phyloP scores from a whole-genome alignment of 37 sponge, comb jelly and placozoan species.

The Petrosia ficiformis region DNA sequence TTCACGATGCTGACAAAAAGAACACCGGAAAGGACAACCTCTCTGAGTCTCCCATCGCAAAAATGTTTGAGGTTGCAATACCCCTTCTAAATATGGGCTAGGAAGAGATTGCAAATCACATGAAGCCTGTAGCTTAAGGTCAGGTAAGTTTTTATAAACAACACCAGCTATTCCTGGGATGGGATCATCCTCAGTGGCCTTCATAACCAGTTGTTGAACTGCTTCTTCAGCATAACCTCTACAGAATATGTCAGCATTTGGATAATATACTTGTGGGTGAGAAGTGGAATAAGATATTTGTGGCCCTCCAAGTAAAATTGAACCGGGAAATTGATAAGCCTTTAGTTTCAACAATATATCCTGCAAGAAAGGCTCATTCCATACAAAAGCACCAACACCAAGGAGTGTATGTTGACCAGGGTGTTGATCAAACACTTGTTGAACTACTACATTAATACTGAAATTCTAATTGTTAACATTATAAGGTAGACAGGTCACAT shows the following conservation, averaged over 20 bases:
- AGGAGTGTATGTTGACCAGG: too few relatives aligned
- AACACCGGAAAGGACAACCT: too few relatives aligned
- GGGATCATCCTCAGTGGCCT: not conserved
- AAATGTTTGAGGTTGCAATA: too few relatives aligned
- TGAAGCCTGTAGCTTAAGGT: constrained; percentile 20
- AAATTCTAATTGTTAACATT: too few relatives aligned
- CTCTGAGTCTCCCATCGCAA: too few relatives aligned
- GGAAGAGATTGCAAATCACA: constrained; percentile 15
- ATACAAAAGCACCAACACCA: too few relatives aligned
- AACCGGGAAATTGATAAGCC: constrained; percentile 24
- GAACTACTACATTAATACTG: too few relatives aligned
- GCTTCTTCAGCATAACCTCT: constrained; percentile 30
- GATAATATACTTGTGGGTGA: constrained; percentile 10
- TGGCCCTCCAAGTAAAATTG: constrained; percentile 21
- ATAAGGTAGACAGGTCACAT: too few relatives aligned
- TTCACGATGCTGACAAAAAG: too few relatives aligned
- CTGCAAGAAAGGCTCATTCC: too few relatives aligned
- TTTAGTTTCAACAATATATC: too few relatives aligned
- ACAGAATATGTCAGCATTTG: constrained; percentile 24
- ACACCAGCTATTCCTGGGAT: constrained; percentile 6
- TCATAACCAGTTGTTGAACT: not conserved
- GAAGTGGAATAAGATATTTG: constrained; percentile 8
- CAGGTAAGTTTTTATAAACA: constrained; percentile 12
- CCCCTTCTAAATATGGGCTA: constrained; percentile 23
- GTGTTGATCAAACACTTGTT: too few relatives aligned